phyloP scores from a whole-genome alignment of 2,797 vertebrate species.

The Dendrocincla tyrannina region DNA sequence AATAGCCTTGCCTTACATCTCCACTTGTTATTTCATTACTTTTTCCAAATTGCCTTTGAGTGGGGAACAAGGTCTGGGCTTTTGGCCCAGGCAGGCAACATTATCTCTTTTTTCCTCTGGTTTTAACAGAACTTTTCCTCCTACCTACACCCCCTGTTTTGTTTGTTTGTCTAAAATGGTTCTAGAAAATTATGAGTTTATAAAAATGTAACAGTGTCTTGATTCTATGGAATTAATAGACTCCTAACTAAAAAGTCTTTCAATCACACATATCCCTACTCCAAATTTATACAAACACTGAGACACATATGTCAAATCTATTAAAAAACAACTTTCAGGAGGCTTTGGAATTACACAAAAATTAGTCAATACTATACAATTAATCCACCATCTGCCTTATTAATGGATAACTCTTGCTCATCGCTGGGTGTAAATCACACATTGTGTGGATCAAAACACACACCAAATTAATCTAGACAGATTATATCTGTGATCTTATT shows the following conservation, averaged over 20 bases:
- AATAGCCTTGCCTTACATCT: background rate
- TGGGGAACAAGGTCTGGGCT: background rate
- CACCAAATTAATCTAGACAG: background rate
- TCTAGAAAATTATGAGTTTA: background rate
- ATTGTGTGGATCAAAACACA: background rate
- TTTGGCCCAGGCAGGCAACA: background rate
- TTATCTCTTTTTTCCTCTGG: background rate
- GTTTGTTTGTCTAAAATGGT: slow-evolving; percentile 22
- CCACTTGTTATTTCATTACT: background rate
- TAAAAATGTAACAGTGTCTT: background rate
- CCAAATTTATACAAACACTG: background rate
- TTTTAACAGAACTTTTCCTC: background rate
- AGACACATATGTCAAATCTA: background rate
- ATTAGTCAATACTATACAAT: background rate
- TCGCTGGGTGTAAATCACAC: background rate
- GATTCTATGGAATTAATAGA: background rate
- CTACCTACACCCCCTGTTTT: background rate
- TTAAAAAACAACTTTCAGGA: background rate
- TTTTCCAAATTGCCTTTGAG: slow-evolving; percentile 43
- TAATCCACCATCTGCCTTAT: background rate
- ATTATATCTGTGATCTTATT: background rate
- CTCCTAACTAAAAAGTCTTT: background rate
- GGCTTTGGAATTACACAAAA: background rate
- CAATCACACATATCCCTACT: background rate
- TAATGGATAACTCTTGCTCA: background rate